phyloP scores from a whole-genome alignment of 2,888 invertebrate species.

The Folsomia candida region DNA sequence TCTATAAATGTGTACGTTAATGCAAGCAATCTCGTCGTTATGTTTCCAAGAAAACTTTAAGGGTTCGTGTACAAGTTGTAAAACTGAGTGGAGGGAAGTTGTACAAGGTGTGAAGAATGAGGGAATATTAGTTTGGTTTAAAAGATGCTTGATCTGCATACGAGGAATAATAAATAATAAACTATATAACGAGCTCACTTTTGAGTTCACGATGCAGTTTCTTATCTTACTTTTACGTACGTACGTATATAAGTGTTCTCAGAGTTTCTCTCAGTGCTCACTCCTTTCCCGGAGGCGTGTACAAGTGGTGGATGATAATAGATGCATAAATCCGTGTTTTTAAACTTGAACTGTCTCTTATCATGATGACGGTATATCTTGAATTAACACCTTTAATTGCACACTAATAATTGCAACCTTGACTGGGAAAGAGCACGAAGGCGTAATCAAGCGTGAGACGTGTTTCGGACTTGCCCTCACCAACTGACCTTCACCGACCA shows the following conservation, averaged over 20 bases:
- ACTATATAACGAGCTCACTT: slow-evolving; percentile 43
- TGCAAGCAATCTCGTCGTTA: too few relatives aligned
- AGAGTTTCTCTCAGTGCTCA: too few relatives aligned
- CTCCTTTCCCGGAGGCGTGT: slow-evolving; percentile 34
- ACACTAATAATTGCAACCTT: slow-evolving; percentile 51
- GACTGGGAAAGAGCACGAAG: slow-evolving; percentile 49
- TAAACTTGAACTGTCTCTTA: slow-evolving; percentile 48
- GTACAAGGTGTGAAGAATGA: slow-evolving; percentile 18
- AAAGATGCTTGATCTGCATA: slow-evolving; percentile 40
- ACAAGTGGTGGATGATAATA: slow-evolving; percentile 3
- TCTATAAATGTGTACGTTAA: too few relatives aligned
- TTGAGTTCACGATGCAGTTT: slow-evolving; percentile 34
- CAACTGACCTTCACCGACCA: slow-evolving; percentile 36
- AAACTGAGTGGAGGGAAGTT: not conserved
- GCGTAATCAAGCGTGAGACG: slow-evolving; percentile 47
- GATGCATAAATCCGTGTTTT: slow-evolving; percentile 17
- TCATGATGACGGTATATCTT: slow-evolving; percentile 49
- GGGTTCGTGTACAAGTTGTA: not conserved
- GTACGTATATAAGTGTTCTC: too few relatives aligned
- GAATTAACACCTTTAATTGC: slow-evolving; percentile 52
- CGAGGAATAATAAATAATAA: slow-evolving; percentile 41
- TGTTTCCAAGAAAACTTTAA: too few relatives aligned
- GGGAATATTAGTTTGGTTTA: slow-evolving; percentile 29
- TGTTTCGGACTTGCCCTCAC: slow-evolving; percentile 46
- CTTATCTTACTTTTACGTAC: too few relatives aligned